phyloP scores from a whole-genome alignment of 2,113 vertebrate genomes.

The Galeopterus variegatus region DNA sequence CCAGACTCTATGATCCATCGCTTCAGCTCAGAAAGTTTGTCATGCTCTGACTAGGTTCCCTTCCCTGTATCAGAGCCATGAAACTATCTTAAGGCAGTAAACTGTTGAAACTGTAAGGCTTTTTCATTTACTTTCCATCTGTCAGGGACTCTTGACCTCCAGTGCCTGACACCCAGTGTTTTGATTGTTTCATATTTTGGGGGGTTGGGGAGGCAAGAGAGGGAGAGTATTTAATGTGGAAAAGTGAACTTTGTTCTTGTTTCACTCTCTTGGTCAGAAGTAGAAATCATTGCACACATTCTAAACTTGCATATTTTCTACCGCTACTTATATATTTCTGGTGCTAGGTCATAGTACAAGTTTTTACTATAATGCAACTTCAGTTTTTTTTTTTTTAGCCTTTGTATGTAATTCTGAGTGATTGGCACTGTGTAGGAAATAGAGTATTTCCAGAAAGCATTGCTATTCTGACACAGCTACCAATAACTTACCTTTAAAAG shows the following conservation, averaged over 20 bases:
- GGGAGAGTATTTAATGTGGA: neutral
- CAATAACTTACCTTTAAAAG: neutral
- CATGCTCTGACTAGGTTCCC: neutral
- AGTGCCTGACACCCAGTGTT: neutral
- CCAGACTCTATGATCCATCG: neutral
- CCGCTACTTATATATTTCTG: neutral
- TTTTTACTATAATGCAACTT: neutral
- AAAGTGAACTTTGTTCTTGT: neutral
- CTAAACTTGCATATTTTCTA: neutral
- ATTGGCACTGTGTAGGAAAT: neutral
- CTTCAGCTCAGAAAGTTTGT: neutral
- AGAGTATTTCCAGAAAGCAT: neutral
- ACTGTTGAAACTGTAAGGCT: too few relatives aligned
- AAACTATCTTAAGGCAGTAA: neutral
- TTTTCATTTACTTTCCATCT: too few relatives aligned
- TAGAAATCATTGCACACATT: neutral
- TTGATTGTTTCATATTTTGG: neutral
- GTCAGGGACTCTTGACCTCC: neutral
- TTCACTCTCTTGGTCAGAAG: neutral
- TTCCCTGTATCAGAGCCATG: neutral
- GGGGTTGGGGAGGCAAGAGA: neutral
- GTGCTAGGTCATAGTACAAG: neutral
- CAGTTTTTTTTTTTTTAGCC: neutral
- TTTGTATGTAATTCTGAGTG: neutral
- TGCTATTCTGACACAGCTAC: neutral